Percentiles rank a stretch among this genome's conserved stretches.
Conservation (phyloP, 2,888 invertebrate genomes). For the Heterodera filipjevi region DNA sequence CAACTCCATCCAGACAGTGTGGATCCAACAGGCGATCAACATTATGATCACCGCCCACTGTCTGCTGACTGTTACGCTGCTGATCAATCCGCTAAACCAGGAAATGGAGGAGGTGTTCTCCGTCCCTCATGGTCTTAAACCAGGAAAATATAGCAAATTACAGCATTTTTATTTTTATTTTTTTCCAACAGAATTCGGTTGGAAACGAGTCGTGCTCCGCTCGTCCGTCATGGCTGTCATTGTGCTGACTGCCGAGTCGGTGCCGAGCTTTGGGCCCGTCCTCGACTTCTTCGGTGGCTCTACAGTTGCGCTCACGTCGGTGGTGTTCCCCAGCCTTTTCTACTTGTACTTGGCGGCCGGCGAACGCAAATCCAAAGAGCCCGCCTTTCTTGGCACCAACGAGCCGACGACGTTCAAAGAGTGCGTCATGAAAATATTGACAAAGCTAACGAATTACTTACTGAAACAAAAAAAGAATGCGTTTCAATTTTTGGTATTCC, state of each 20-base stretch:
- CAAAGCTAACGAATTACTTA: too few species aligned
- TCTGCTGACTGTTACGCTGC: slow-evolving; percentile 50
- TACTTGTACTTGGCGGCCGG: slow-evolving; percentile 42
- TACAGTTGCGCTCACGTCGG: slow-evolving; percentile 40
- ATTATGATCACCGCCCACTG: slow-evolving; percentile 41
- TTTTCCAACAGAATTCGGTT: slow-evolving; percentile 39
- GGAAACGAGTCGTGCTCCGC: slow-evolving; percentile 41
- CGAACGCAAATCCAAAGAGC: slow-evolving; percentile 36
- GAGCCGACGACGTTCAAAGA: slow-evolving; percentile 1
- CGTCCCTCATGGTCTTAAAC: slow-evolving; percentile 50
- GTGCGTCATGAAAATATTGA: neutral
- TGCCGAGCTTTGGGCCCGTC: slow-evolving; percentile 48
- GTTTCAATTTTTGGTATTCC: neutral
- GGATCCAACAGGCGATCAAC: slow-evolving; percentile 43
- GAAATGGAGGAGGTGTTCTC: slow-evolving; percentile 53
- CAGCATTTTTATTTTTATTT: neutral
- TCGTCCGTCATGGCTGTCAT: slow-evolving; percentile 37
- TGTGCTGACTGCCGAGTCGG: slow-evolving; percentile 40
- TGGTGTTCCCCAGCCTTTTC: slow-evolving; percentile 43
- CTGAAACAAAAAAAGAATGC: too few species aligned
- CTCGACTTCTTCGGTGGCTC: slow-evolving; percentile 44
- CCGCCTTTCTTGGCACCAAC: neutral
- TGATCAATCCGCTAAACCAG: slow-evolving; percentile 60
- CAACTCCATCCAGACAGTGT: slow-evolving; percentile 41
- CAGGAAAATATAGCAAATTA: neutral